A percentile compares a stretch with the other conserved stretches of the same genome.
These are phyloP conservation scores for Otolemur garnettii DNA, from an alignment of 2,113 vertebrate species.

Conservation along the genomic window DNA sequence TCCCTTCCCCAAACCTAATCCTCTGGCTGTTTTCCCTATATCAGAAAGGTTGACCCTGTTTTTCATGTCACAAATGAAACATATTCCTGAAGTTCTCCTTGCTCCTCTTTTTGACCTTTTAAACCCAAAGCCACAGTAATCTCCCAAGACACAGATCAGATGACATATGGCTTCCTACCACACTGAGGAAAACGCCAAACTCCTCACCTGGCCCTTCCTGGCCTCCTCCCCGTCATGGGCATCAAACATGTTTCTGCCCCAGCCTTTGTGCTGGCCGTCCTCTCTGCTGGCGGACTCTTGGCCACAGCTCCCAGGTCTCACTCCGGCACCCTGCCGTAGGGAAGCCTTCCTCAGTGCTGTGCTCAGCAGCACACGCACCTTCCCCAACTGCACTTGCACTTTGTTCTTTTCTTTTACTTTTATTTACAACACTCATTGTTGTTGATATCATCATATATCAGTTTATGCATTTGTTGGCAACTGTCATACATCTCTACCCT, in stretches of 20 bases:
- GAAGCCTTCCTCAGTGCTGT: neutral
- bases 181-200: too few relatives aligned
- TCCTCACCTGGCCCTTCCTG: neutral
- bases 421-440: neutral
- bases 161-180: neutral
- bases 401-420: neutral
- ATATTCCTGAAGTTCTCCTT: neutral
- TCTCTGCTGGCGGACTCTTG: neutral
- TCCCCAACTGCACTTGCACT: fast-evolving
- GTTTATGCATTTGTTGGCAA: neutral
- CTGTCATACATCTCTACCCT: neutral
- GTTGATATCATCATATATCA: neutral
- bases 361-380: neutral
- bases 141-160: neutral
- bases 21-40: neutral
- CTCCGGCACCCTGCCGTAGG: neutral
- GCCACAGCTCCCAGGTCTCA: neutral
- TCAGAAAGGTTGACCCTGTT: neutral
- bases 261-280: neutral
- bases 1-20: neutral
- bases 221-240: neutral
- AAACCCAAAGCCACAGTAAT: neutral
- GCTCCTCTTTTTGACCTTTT: slow-evolving; percentile 17
- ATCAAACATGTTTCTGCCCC: neutral
- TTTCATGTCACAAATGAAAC: slow-evolving; percentile 37